Conservation (phyloP, 2,888 invertebrate species). For the Trilocha varians region DNA sequence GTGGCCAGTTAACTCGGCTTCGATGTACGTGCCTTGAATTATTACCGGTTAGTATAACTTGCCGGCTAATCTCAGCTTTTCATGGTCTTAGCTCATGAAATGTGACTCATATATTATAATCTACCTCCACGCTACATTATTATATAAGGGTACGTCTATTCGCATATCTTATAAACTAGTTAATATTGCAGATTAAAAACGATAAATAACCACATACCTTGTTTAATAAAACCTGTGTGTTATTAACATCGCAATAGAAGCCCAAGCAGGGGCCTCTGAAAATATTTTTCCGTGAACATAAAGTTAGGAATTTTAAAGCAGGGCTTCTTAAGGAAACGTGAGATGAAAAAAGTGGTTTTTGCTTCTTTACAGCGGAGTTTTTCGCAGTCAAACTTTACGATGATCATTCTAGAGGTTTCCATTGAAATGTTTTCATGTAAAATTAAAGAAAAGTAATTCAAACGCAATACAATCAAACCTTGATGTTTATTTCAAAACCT, state of each 20-base stretch:
- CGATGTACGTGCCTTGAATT: conserved; percentile 54
- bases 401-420: neutral
- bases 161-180: neutral
- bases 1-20: conserved; percentile 56
- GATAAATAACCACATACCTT: neutral
- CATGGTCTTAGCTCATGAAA: neutral
- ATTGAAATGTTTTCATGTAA: neutral
- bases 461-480: too few species aligned
- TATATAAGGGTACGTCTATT: neutral
- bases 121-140: neutral
- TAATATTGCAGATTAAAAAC: neutral
- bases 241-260: neutral
- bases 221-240: neutral
- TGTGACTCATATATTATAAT: neutral
- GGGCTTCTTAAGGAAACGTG: neutral
- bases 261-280: neutral
- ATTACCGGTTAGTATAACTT: conserved; percentile 28
- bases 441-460: too few species aligned
- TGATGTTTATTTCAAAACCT: too few species aligned
- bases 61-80: neutral
- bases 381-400: neutral
- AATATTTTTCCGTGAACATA: neutral
- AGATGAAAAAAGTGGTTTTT: neutral
- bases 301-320: neutral
- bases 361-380: neutral